phyloP scores from a whole-genome alignment of 2,113 vertebrate species.

The Zapornia atra region DNA sequence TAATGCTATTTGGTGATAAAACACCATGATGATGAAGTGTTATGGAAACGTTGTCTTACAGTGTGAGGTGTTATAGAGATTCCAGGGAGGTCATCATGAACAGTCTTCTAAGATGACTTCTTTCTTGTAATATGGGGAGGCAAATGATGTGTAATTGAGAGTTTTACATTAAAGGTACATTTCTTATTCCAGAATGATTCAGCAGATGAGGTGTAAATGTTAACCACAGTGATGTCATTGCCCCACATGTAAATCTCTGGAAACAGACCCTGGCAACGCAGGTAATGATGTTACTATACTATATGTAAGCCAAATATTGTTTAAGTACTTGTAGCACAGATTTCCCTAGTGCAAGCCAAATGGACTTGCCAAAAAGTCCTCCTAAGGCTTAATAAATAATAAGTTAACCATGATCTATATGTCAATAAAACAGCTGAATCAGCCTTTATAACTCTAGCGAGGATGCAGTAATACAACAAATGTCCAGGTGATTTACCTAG shows the following conservation, averaged over 20 bases:
- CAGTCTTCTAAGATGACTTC: not conserved
- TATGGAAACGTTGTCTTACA: not conserved
- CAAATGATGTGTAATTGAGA: not conserved
- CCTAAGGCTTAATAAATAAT: not conserved
- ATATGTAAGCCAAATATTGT: not conserved
- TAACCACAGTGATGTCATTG: not conserved
- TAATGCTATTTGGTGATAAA: not conserved
- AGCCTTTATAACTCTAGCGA: not conserved
- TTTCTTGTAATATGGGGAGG: not conserved
- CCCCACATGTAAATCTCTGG: not conserved
- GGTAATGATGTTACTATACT: not conserved
- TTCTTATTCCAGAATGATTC: constrained; percentile 21
- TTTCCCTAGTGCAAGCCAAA: constrained; percentile 17
- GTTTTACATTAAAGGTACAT: not conserved
- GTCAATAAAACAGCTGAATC: not conserved
- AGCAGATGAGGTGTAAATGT: constrained; percentile 48
- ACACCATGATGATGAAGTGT: not conserved
- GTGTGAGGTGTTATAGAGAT: not conserved
- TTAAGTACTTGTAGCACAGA: not conserved
- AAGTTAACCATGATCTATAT: not conserved
- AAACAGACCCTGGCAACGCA: not conserved
- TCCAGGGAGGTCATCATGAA: not conserved
- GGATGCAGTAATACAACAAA: not conserved
- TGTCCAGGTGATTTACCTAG: not conserved
- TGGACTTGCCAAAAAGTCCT: not conserved